Conservation (phyloP, 2,113 vertebrate genomes). For the Hemicordylus capensis region DNA sequence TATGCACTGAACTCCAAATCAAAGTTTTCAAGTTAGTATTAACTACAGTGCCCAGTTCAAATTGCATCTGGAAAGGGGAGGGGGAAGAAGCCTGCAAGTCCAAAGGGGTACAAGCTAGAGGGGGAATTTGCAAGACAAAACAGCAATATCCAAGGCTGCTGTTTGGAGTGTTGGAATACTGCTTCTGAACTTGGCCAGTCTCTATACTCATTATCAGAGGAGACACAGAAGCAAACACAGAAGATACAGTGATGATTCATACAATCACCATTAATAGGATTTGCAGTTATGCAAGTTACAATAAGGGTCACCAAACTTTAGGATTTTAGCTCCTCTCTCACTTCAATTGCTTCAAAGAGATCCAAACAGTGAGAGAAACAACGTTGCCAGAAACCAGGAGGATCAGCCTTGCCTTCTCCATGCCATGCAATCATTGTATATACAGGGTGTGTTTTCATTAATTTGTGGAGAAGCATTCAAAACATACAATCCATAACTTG, state of each 20-base stretch:
- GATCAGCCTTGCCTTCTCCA: neutral
- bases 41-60: neutral
- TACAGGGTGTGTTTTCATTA: neutral
- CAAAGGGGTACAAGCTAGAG: neutral
- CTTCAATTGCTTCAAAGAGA: neutral
- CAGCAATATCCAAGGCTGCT: neutral
- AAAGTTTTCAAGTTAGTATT: too few species aligned
- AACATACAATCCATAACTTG: neutral
- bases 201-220: neutral
- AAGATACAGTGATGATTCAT: neutral
- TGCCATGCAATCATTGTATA: neutral
- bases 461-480: neutral
- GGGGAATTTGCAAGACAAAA: neutral
- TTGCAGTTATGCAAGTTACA: neutral
- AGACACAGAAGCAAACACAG: neutral
- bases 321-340: neutral
- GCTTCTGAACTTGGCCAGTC: slow-evolving; percentile 1
- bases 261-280: neutral
- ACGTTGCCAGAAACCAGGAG: too few species aligned
- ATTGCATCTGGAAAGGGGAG: neutral
- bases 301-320: neutral
- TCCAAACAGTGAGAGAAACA: neutral
- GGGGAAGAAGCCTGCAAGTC: neutral
- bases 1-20: neutral
- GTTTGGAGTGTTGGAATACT: neutral